Conservation (phyloP, 2,797 vertebrate genomes). For the Meda fulgida region DNA sequence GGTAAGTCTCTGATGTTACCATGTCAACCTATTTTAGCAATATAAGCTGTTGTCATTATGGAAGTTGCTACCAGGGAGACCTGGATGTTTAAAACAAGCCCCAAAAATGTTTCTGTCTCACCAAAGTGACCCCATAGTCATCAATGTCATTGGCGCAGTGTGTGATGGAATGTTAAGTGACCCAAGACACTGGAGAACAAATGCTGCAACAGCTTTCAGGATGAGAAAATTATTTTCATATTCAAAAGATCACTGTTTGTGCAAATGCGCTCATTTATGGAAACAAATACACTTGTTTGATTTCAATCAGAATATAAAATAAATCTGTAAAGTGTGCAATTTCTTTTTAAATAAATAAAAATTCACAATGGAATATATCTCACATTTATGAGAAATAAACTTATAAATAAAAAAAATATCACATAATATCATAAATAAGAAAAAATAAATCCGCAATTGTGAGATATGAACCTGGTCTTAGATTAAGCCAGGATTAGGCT, state of each 20-base stretch:
- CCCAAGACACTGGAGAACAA: slow-evolving; percentile 33
- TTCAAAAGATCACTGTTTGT: slow-evolving; percentile 1
- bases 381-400: not conserved
- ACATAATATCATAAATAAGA: not conserved
- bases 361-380: not conserved
- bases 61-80: slow-evolving; percentile 52
- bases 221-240: not conserved
- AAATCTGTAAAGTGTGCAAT: not conserved
- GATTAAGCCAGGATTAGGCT: not conserved
- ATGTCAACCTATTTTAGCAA: slow-evolving; percentile 62
- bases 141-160: slow-evolving; percentile 20
- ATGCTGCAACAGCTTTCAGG: not conserved
- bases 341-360: not conserved
- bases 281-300: not conserved
- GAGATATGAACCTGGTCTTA: not conserved
- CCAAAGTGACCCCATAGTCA: slow-evolving; percentile 45
- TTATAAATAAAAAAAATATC: too few relatives aligned
- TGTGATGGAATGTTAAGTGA: slow-evolving; percentile 25
- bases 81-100: slow-evolving; percentile 45
- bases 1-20: slow-evolving; percentile 63
- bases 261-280: not conserved
- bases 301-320: not conserved
- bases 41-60: slow-evolving; percentile 54
- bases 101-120: slow-evolving; percentile 55
- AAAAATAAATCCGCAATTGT: not conserved